Percentiles rank a stretch among this genome's conserved stretches.
Evolutionary conservation across 2,113 vertebrate genomes (phyloP).

Genomic region (Oncorhynchus clarkii): DNA sequence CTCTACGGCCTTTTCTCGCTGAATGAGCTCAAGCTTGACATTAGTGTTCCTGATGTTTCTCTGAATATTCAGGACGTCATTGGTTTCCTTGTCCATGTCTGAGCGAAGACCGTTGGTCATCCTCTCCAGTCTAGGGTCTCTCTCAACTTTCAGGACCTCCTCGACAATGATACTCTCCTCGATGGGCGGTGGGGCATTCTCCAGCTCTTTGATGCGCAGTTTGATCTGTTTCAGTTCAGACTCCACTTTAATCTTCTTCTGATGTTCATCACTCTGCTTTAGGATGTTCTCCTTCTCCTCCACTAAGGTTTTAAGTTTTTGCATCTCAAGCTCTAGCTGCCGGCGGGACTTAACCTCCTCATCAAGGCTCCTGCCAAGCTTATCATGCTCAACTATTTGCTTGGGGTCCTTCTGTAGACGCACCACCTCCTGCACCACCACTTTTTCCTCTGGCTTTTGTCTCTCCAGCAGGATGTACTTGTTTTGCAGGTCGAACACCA

Average conservation of each 20-base stretch:
- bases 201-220: conserved; percentile 81
- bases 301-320: conserved; percentile 76
- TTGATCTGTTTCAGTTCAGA: conserved; percentile 83
- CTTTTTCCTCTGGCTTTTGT: conserved; percentile 88
- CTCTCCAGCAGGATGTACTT: conserved; percentile 87
- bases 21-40: conserved; percentile 80
- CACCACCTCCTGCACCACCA: conserved; percentile 87
- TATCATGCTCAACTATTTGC: conserved; percentile 79
- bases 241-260: conserved; percentile 81
- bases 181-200: conserved; percentile 82
- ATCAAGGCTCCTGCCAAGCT: conserved; percentile 82
- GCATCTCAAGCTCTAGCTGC: conserved; percentile 81
- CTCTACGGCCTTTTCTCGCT: conserved; percentile 84
- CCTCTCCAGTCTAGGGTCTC: conserved; percentile 85
- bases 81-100: conserved; percentile 83
- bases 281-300: conserved; percentile 81
- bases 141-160: conserved; percentile 93
- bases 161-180: conserved; percentile 91
- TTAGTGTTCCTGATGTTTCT: conserved; percentile 82
- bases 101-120: conserved; percentile 74
- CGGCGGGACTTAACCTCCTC: conserved; percentile 82
- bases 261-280: conserved; percentile 80
- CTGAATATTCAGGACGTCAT: conserved; percentile 73
- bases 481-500: conserved; percentile 86
- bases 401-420: conserved; percentile 86